phyloP scores from a whole-genome alignment of 2,888 invertebrate genomes.

The Reticulitermes lucifugus region DNA sequence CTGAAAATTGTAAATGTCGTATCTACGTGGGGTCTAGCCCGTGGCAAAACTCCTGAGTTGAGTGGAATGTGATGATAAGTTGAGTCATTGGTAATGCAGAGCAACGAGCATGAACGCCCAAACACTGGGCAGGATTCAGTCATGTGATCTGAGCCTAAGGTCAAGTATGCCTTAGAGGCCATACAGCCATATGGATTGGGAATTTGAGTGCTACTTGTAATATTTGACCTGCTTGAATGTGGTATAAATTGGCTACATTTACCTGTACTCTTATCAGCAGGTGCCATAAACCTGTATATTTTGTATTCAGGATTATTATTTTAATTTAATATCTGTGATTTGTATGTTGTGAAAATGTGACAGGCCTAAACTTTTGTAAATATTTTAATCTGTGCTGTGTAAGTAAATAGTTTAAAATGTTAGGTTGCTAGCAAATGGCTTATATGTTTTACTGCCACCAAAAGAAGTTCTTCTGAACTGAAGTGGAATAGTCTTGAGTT shows the following conservation, averaged over 20 bases:
- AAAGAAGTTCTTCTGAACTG: not conserved
- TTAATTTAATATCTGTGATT: slow-evolving; percentile 13
- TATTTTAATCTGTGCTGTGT: not conserved
- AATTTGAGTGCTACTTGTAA: not conserved
- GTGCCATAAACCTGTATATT: not conserved
- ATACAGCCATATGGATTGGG: no score
- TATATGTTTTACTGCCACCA: not conserved
- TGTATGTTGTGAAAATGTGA: slow-evolving; percentile 12
- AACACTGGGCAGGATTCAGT: no score
- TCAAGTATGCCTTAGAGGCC: no score
- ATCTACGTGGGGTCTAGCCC: no score
- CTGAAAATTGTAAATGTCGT: no score
- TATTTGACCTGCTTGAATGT: not conserved
- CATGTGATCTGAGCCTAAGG: no score
- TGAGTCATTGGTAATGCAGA: no score
- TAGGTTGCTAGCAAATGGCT: slow-evolving; percentile 11
- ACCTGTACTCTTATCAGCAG: not conserved
- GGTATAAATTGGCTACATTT: not conserved
- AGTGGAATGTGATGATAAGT: no score
- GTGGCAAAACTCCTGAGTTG: no score
- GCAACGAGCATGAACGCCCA: no score
- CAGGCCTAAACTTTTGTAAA: slow-evolving; percentile 25
- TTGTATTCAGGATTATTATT: not conserved
- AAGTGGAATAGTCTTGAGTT: not conserved
- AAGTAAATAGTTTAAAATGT: not conserved